A percentile compares a stretch with the other conserved stretches of the same genome.
phyloP scores from a whole-genome alignment of 2,888 invertebrate genomes.

The Athetis lepigone region DNA sequence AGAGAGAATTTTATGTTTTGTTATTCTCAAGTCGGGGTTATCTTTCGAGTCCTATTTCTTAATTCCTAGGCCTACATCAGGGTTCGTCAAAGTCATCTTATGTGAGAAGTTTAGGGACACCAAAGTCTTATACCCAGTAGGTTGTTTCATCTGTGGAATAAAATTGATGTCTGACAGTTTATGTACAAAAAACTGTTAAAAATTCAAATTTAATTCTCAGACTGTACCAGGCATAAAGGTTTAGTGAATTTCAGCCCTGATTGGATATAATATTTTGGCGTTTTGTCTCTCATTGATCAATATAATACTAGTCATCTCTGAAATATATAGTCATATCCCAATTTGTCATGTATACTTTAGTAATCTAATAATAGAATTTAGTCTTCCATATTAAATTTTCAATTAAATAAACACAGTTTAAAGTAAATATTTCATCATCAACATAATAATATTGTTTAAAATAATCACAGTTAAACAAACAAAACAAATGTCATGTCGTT shows the following conservation, averaged over 20 bases:
- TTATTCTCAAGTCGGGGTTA: conserved; percentile 34
- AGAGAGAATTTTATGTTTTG: not conserved
- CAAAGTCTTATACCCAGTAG: too few species aligned
- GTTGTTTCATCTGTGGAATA: too few species aligned
- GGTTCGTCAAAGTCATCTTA: not conserved
- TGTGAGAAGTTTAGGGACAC: too few species aligned
- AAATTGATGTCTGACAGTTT: too few species aligned
- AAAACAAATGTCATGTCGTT: conserved; percentile 17
- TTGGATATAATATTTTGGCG: conserved; percentile 2
- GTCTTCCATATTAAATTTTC: not conserved
- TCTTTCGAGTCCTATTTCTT: conserved; percentile 25
- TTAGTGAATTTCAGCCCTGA: too few species aligned
- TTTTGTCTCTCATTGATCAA: conserved; percentile 12
- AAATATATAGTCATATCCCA: not conserved
- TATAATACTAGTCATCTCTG: not conserved
- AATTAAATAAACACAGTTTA: not conserved
- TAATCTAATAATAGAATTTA: not conserved
- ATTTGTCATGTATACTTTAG: conserved; percentile 12
- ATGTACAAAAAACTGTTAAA: too few species aligned
- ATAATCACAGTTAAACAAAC: conserved; percentile 12
- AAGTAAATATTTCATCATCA: not conserved
- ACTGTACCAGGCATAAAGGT: too few species aligned
- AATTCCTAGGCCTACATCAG: conserved; percentile 36
- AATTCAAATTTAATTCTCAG: too few species aligned
- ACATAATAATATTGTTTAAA: not conserved